Conservation (phyloP, 2,888 invertebrate species). For the Polyploca ridens region DNA sequence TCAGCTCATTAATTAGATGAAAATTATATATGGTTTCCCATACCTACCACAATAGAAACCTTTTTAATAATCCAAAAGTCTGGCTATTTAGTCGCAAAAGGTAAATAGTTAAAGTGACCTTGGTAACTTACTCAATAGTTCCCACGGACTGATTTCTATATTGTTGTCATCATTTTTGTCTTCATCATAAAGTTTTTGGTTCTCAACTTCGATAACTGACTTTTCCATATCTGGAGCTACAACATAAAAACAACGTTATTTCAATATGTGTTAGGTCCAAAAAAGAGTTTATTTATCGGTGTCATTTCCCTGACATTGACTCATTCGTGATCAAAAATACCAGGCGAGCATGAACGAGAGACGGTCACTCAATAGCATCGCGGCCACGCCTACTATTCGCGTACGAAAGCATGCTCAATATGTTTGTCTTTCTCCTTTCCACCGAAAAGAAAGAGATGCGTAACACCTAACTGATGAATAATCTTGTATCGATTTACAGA, state of each 20-base stretch:
- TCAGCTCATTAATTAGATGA: too few species aligned
- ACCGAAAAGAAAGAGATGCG: neutral
- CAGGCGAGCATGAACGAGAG: constrained; percentile 1
- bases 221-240: constrained; percentile 29
- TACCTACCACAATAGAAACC: too few species aligned
- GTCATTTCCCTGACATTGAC: neutral
- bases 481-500: neutral
- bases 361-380: neutral
- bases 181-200: constrained; percentile 32
- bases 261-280: neutral
- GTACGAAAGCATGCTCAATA: neutral
- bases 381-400: neutral
- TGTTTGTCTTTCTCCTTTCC: neutral
- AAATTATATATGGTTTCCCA: too few species aligned
- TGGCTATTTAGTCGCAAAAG: neutral
- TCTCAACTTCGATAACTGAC: constrained; percentile 24
- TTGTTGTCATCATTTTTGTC: constrained; percentile 16
- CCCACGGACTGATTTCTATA: constrained; percentile 36
- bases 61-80: too few species aligned
- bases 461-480: neutral
- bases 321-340: constrained; percentile 8
- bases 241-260: constrained; percentile 11
- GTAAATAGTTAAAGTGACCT: neutral
- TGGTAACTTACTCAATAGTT: constrained; percentile 42
- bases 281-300: neutral